Evolutionary conservation across 2,888 invertebrate species (phyloP), one percentile per base, ranked within the genome.

Genomic region (Cantharis rustica): DNA sequence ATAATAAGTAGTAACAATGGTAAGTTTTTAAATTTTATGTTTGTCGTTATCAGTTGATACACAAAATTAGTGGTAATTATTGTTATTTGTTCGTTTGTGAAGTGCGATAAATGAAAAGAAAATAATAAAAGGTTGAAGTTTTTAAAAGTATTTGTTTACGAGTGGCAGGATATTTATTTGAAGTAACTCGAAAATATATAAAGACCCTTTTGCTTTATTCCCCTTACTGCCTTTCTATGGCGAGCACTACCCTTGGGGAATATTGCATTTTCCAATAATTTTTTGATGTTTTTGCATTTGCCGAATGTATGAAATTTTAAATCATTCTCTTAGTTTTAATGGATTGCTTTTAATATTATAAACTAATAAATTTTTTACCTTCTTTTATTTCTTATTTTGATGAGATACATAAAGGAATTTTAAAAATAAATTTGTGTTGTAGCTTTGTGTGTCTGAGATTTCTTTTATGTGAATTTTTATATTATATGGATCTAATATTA

Each of bases 121-220:
- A 47, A 47, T 47, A 47, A 47, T 47, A 47, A 47, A 47, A 47
- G 47, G 47, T 47, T 47, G 47, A 47, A 47, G 47, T 47, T 47
- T 47, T 47, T 47, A 47, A 47, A 47, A 47, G 47, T 47, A 47
- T 47, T 47, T 47, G 47, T 47, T 47, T 47, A 47, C 47, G 64
- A 66, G 15, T 66, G 68, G 68, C 16, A 68, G 16, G 15, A 31
- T 16, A 69, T 69, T 69, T 69, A 31, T 69, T 61, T 70, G 70
- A 70, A 70, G 16, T 31, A 27, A 71, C 20, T 71, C 64, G 69
- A 31, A 69, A 71, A 71, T 71, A 64, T 27, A 71, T 31, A 66
- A 27, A 69, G 31, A 16, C 63, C 63, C 69, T 69, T 69, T 69
- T 26, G n/a, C 16, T 69, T 69, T 69, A 69, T 62, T 47, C 23